Evolutionary conservation across 1,140 invertebrate species (phyloP).

Genomic region (Hermatobates lingyangjiaoensis): DNA sequence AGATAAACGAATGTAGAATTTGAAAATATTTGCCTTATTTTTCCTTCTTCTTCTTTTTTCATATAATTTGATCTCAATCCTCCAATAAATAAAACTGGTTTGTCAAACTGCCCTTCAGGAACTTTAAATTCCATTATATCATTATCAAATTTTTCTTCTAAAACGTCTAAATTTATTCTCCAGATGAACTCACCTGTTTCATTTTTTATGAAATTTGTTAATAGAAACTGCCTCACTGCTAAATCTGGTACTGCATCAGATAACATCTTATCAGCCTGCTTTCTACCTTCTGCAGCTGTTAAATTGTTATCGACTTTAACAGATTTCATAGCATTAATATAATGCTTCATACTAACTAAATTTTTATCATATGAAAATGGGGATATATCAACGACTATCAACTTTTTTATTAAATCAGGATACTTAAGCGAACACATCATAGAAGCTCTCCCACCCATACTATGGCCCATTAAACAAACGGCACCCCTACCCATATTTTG

Average conservation of each 20-base stretch:
- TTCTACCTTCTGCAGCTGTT: slow-evolving; percentile 44
- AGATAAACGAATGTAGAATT: slow-evolving; percentile 50
- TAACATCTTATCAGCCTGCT: slow-evolving; percentile 33
- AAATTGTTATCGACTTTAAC: slow-evolving; percentile 34
- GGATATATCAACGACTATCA: slow-evolving; percentile 70
- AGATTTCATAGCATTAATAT: slow-evolving; percentile 44
- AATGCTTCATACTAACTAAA: slow-evolving; percentile 36
- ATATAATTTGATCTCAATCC: slow-evolving; percentile 63
- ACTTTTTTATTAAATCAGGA: slow-evolving; percentile 51
- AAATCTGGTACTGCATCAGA: slow-evolving; percentile 22
- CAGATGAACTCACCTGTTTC: slow-evolving; percentile 41
- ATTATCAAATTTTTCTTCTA: slow-evolving; percentile 37
- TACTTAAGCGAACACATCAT: slow-evolving; percentile 53
- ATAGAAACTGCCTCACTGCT: slow-evolving; percentile 40
- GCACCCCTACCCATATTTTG: slow-evolving; percentile 36
- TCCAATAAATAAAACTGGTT: slow-evolving; percentile 61
- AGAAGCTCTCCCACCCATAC: slow-evolving; percentile 71
- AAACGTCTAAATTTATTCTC: slow-evolving; percentile 49
- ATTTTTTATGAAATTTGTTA: slow-evolving; percentile 54
- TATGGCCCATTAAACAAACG: slow-evolving; percentile 61
- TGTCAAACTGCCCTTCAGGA: slow-evolving; percentile 32
- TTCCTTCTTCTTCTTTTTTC: slow-evolving; percentile 45
- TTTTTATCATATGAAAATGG: slow-evolving; percentile 44
- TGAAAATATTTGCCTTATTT: slow-evolving; percentile 58
- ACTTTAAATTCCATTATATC: slow-evolving; percentile 42